These are phyloP conservation scores for Cheilosia scutellata DNA, from an alignment of 2,888 invertebrate species.

Conservation along the genomic window DNA sequence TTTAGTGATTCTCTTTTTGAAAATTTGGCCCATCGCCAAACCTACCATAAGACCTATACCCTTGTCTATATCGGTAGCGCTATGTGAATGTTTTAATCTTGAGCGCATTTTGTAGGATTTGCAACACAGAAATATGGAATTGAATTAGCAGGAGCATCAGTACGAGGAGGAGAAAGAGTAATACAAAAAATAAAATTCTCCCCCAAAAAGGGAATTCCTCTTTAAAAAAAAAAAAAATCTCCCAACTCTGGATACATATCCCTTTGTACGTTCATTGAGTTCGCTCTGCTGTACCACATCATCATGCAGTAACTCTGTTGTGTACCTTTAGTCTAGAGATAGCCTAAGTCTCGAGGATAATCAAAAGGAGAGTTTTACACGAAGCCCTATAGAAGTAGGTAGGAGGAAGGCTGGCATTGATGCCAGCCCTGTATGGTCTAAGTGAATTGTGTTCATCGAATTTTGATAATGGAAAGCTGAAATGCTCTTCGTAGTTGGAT, in stretches of 20 bases:
- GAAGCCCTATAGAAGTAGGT: conserved; percentile 1
- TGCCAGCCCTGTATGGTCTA: conserved; percentile 50
- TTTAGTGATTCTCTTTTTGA: conserved; percentile 35
- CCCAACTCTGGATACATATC: conserved; percentile 10
- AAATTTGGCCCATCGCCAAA: conserved; percentile 50
- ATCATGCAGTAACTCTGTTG: conserved; percentile 45
- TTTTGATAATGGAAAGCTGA: conserved; percentile 71
- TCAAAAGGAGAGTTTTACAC: conserved; percentile 29
- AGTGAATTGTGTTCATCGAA: conserved; percentile 74
- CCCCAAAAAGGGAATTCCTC: not conserved
- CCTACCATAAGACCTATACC: conserved; percentile 8
- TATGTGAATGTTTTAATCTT: conserved; percentile 59
- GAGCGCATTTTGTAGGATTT: conserved; percentile 56
- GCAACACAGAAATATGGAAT: conserved; percentile 66
- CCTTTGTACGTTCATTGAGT: conserved; percentile 35
- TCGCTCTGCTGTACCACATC: conserved; percentile 34
- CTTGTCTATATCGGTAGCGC: not conserved
- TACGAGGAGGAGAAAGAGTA: conserved; percentile 3
- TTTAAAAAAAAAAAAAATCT: conserved; percentile 1
- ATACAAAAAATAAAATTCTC: conserved; percentile 9
- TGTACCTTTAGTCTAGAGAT: conserved; percentile 35
- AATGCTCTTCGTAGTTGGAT: conserved; percentile 53
- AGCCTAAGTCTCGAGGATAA: conserved; percentile 52
- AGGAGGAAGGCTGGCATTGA: not conserved
- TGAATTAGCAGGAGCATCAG: conserved; percentile 54